Evolutionary conservation across 2,113 vertebrate species (phyloP).

Genomic region (Saccopteryx leptura): DNA sequence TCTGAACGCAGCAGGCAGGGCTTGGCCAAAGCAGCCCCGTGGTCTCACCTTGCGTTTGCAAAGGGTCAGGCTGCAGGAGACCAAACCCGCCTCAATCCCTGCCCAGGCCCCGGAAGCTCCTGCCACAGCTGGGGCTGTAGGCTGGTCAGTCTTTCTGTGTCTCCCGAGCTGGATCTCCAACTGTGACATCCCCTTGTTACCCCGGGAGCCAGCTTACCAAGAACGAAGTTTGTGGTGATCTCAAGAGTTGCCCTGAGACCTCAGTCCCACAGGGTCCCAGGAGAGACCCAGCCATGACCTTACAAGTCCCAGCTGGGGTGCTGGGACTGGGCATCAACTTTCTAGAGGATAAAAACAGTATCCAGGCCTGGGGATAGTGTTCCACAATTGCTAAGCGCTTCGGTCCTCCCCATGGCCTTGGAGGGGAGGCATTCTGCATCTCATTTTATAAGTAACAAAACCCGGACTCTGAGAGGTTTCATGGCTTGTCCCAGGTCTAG

Average conservation of each 20-base stretch:
- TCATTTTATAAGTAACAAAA: neutral
- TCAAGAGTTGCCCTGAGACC: neutral
- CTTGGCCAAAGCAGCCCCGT: accelerated
- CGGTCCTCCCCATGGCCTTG: neutral
- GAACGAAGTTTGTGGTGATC: neutral
- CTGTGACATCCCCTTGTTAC: neutral
- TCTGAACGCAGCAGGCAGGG: neutral
- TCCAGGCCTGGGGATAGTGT: neutral
- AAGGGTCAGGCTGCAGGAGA: neutral
- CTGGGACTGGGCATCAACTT: neutral
- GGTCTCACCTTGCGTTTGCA: neutral
- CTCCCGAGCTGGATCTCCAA: neutral
- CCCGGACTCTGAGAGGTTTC: neutral
- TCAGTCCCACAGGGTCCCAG: neutral
- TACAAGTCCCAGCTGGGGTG: neutral
- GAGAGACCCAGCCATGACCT: neutral
- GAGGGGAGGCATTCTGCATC: neutral
- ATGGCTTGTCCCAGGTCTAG: neutral
- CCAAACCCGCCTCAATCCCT: neutral
- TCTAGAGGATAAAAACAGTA: neutral
- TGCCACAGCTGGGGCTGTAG: accelerated
- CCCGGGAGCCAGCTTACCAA: neutral
- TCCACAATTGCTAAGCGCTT: accelerated
- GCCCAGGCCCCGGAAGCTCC: neutral
- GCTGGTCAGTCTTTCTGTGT: neutral